Conservation (phyloP, 2,797 vertebrate species). For the Delichon dasypus region DNA sequence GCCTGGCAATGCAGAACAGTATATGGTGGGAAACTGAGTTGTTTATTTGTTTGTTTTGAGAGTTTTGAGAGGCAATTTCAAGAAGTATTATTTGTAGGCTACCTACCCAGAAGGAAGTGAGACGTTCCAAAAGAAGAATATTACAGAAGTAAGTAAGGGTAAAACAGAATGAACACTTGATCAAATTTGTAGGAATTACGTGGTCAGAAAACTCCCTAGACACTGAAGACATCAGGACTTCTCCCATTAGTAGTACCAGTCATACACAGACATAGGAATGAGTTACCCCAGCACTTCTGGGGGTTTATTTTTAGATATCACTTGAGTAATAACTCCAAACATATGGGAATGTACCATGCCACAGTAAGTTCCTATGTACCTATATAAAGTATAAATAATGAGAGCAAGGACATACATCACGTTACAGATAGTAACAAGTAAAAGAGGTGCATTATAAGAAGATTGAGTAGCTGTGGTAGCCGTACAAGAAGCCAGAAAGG, state of each 20-base stretch:
- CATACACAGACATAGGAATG: neutral
- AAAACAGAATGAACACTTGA: neutral
- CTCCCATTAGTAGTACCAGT: neutral
- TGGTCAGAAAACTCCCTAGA: neutral
- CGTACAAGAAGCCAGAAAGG: neutral
- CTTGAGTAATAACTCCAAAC: neutral
- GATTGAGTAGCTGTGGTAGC: rapidly evolving
- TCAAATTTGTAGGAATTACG: neutral
- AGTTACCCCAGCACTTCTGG: neutral
- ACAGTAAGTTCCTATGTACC: neutral
- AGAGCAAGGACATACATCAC: neutral
- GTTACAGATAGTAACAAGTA: rapidly evolving
- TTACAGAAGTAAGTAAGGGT: neutral
- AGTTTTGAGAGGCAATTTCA: neutral
- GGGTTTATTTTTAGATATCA: neutral
- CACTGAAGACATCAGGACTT: neutral
- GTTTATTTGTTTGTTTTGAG: too few relatives aligned
- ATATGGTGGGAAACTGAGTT: neutral
- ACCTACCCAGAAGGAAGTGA: neutral
- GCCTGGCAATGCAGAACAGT: neutral
- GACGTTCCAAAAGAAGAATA: neutral
- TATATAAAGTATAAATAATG: neutral
- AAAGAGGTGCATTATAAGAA: neutral
- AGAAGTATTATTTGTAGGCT: neutral
- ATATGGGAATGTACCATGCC: neutral